These are phyloP conservation scores for Periparus ater DNA, from an alignment of 2,797 vertebrate genomes.

Conservation along the genomic window DNA sequence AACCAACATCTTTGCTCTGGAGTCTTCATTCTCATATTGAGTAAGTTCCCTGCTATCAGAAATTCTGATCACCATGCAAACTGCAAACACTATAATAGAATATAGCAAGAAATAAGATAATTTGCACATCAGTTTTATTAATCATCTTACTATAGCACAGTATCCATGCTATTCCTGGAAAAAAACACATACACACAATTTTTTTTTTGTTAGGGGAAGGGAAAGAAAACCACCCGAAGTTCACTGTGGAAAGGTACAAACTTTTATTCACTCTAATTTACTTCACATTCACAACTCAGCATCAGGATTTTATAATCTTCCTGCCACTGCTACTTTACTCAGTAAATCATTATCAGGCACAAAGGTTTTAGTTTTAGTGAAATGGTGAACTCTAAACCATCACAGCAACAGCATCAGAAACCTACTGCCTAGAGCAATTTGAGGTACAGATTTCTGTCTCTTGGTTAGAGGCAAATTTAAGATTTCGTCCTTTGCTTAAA, in stretches of 20 bases:
- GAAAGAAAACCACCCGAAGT: not conserved
- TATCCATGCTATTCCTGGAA: not conserved
- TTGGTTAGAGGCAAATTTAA: conserved; percentile 34
- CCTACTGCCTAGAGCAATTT: conserved; percentile 15
- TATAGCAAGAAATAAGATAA: not conserved
- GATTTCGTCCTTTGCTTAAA: conserved; percentile 37
- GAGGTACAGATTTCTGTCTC: conserved; percentile 21
- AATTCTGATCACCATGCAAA: not conserved
- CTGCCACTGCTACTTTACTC: conserved; percentile 40
- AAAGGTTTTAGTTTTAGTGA: conserved; percentile 65
- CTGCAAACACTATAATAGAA: not conserved
- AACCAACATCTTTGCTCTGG: not conserved
- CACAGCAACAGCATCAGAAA: conserved; percentile 42
- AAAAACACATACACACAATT: not conserved
- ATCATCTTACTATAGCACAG: not conserved
- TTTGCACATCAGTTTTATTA: not conserved
- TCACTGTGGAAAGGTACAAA: conserved; percentile 17
- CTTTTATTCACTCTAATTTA: conserved; percentile 68
- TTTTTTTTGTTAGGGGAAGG: not conserved
- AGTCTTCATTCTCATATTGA: not conserved
- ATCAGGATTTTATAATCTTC: conserved; percentile 29
- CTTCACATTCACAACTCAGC: conserved; percentile 68
- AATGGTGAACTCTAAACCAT: conserved; percentile 21
- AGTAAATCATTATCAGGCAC: conserved; percentile 66
- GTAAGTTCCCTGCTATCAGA: not conserved